Evolutionary conservation across 1,140 invertebrate species (phyloP).

Genomic region (Drosophila prosaltans): DNA sequence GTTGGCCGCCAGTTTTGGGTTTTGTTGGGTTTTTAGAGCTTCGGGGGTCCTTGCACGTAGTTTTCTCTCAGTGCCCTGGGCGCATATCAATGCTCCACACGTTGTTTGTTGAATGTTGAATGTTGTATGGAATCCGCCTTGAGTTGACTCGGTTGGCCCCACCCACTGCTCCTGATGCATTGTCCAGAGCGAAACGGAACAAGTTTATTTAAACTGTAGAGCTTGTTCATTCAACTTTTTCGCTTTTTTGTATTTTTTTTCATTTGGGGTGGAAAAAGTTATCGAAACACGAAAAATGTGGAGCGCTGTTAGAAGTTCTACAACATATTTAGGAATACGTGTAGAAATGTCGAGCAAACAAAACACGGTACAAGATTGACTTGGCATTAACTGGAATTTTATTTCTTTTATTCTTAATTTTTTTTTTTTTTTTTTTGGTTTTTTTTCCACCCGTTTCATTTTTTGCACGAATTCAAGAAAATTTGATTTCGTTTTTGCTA

Average conservation of each 20-base stretch:
- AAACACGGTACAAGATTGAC: conserved; percentile 16
- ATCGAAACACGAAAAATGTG: conserved; percentile 63
- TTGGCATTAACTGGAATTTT: conserved; percentile 28
- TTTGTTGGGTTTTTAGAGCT: conserved; percentile 33
- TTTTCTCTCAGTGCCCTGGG: conserved; percentile 48
- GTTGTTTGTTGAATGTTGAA: conserved; percentile 40
- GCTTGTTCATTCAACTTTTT: conserved; percentile 42
- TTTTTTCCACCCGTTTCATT: no score
- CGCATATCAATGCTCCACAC: conserved; percentile 72
- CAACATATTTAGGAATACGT: conserved; percentile 54
- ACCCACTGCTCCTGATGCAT: conserved; percentile 39
- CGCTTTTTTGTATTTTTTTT: conserved; percentile 20
- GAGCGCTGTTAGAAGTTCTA: conserved; percentile 41
- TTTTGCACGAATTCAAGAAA: no score
- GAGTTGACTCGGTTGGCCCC: conserved; percentile 1
- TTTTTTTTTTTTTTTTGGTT: no score
- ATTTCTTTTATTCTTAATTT: conserved; percentile 5
- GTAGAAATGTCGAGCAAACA: conserved; percentile 36
- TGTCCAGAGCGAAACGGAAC: conserved; percentile 65
- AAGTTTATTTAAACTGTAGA: conserved; percentile 80
- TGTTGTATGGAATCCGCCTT: conserved; percentile 14
- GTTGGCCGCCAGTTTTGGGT: conserved; percentile 43
- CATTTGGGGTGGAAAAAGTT: conserved; percentile 53
- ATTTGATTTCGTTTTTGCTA: no score
- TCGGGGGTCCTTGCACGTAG: conserved; percentile 40